phyloP scores from a whole-genome alignment of 2,888 invertebrate species.

The Boloria selene region DNA sequence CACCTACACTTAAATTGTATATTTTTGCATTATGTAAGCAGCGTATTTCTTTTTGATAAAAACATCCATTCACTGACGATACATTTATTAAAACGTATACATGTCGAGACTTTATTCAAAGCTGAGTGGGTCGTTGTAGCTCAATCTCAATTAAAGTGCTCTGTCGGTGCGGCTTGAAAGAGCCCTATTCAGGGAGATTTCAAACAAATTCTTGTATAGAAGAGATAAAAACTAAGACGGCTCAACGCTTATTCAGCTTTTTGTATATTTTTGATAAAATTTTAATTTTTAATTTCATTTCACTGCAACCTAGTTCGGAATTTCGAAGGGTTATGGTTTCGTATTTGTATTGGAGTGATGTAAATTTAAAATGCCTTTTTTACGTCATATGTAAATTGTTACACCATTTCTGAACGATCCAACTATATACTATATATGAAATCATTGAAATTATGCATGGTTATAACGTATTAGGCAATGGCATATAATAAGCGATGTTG shows the following conservation, averaged over 20 bases:
- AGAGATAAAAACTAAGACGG: constrained; percentile 45
- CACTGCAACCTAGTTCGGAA: constrained; percentile 23
- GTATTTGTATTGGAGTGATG: not conserved
- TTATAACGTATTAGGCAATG: constrained; percentile 47
- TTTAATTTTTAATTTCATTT: constrained; percentile 31
- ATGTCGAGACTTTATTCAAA: constrained; percentile 56
- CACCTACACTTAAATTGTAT: constrained; percentile 76
- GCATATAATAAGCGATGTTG: constrained; percentile 45
- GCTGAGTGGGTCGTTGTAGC: constrained; percentile 72
- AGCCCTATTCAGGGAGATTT: constrained; percentile 50
- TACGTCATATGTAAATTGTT: not conserved
- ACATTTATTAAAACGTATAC: constrained; percentile 81
- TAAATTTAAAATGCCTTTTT: not conserved
- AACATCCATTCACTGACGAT: constrained; percentile 74
- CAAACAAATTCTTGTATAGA: constrained; percentile 45
- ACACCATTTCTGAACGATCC: constrained; percentile 19
- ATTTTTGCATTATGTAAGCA: constrained; percentile 68
- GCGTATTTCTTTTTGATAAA: constrained; percentile 69
- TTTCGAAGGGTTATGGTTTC: not conserved
- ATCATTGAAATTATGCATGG: constrained; percentile 44
- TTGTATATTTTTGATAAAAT: constrained; percentile 35
- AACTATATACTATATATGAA: constrained; percentile 18
- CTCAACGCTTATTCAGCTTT: constrained; percentile 36
- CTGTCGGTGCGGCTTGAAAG: constrained; percentile 47
- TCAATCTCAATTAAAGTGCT: constrained; percentile 55